A percentile compares a stretch with the other conserved stretches of the same genome.
These are phyloP conservation scores for Kuschelorhynchus macadamiae DNA, from an alignment of 2,888 invertebrate species.

Conservation along the genomic window DNA sequence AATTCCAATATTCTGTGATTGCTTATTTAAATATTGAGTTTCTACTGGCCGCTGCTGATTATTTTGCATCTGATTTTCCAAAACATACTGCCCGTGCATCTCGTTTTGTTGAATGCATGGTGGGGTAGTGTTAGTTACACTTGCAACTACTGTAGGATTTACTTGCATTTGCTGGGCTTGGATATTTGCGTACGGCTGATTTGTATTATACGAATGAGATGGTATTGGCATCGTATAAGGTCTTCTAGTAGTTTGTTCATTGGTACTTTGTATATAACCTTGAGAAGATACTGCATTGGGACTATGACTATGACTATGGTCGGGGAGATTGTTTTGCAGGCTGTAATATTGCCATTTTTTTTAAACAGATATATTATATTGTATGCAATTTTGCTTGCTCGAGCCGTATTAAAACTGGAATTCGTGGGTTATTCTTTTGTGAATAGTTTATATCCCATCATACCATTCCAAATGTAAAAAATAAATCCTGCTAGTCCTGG, in stretches of 20 bases:
- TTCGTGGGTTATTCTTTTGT: too few relatives aligned
- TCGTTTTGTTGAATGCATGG: background rate
- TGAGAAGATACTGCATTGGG: background rate
- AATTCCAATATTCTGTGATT: background rate
- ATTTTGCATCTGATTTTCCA: too few relatives aligned
- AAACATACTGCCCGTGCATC: background rate
- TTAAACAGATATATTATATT: too few relatives aligned
- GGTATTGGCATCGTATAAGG: background rate
- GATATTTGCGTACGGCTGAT: background rate
- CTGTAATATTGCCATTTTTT: too few relatives aligned
- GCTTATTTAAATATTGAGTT: slow-evolving; percentile 10
- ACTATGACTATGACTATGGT: too few relatives aligned
- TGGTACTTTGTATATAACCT: background rate
- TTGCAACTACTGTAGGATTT: background rate
- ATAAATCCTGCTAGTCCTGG: too few relatives aligned
- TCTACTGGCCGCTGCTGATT: too few relatives aligned
- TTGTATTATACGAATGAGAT: background rate
- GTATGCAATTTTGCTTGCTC: too few relatives aligned
- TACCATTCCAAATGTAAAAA: too few relatives aligned
- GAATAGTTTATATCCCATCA: too few relatives aligned
- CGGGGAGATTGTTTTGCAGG: too few relatives aligned
- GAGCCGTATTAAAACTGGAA: too few relatives aligned
- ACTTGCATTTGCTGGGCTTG: background rate
- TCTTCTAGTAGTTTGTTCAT: background rate
- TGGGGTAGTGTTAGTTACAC: background rate